phyloP scores from a whole-genome alignment of 2,797 vertebrate genomes.

The Phataginus tetradactyla region DNA sequence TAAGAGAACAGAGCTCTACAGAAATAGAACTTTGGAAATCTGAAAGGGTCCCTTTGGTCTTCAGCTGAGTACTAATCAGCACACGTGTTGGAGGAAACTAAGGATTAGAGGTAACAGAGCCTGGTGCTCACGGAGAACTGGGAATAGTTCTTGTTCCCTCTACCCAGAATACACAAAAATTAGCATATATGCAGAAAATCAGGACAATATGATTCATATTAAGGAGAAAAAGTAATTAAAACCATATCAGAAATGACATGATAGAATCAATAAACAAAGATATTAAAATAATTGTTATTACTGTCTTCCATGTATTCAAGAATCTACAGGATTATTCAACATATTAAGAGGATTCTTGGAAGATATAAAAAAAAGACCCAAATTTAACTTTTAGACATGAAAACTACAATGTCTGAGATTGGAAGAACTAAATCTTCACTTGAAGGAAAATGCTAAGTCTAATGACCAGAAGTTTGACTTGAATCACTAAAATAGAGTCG shows the following conservation, averaged over 20 bases:
- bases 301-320: background rate
- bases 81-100: background rate
- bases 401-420: background rate
- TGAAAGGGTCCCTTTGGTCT: background rate
- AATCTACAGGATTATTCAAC: background rate
- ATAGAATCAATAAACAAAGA: background rate
- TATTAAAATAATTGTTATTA: slow-evolving; percentile 20
- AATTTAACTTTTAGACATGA: background rate
- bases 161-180: background rate
- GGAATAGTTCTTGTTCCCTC: background rate
- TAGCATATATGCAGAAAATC: background rate
- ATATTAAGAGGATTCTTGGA: background rate
- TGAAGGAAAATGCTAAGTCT: slow-evolving; percentile 18
- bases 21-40: background rate
- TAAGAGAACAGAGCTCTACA: background rate
- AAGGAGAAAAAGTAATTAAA: background rate
- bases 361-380: background rate
- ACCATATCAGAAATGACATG: background rate
- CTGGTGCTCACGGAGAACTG: background rate
- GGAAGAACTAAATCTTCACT: background rate
- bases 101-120: background rate
- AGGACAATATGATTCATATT: background rate
- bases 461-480: background rate
- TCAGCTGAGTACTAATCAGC: background rate
- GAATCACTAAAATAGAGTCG: slow-evolving; percentile 7